Percentiles rank a stretch among this genome's conserved stretches.
These are phyloP conservation scores for Coregonus suidteri DNA, from an alignment of 2,797 vertebrate species.

Conservation along the genomic window DNA sequence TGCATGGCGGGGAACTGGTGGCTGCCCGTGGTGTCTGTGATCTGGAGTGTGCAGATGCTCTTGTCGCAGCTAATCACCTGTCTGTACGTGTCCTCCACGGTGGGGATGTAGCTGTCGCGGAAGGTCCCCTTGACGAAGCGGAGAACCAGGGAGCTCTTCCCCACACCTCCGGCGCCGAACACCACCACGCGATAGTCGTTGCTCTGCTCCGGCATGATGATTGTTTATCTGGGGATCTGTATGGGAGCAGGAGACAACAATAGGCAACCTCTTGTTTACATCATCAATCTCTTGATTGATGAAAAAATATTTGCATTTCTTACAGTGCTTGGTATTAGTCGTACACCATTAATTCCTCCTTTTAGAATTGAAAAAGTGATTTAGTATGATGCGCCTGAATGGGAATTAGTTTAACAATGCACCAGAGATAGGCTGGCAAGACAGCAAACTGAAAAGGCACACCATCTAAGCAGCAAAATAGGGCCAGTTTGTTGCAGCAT, in stretches of 20 bases:
- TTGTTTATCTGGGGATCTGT: slow-evolving; percentile 2
- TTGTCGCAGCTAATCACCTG: slow-evolving; percentile 98
- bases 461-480: neutral
- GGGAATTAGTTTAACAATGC: neutral
- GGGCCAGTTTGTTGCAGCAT: neutral
- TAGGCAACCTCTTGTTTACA: neutral
- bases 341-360: neutral
- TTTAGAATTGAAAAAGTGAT: neutral
- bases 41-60: slow-evolving; percentile 94
- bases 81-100: slow-evolving; percentile 95
- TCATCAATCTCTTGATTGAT: neutral
- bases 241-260: neutral
- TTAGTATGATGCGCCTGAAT: neutral
- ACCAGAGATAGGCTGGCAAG: neutral
- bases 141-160: slow-evolving; percentile 95
- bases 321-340: neutral
- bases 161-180: slow-evolving; percentile 92
- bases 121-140: slow-evolving; percentile 96
- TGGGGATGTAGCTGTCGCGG: slow-evolving; percentile 96
- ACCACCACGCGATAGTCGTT: slow-evolving; percentile 97
- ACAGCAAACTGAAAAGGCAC: neutral
- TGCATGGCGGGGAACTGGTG: slow-evolving; percentile 98
- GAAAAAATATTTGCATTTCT: neutral
- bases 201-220: slow-evolving; percentile 91
- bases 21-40: slow-evolving; percentile 95